Evolutionary conservation across 2,113 vertebrate species (phyloP).

Genomic region (Paramisgurnus dabryanus): DNA sequence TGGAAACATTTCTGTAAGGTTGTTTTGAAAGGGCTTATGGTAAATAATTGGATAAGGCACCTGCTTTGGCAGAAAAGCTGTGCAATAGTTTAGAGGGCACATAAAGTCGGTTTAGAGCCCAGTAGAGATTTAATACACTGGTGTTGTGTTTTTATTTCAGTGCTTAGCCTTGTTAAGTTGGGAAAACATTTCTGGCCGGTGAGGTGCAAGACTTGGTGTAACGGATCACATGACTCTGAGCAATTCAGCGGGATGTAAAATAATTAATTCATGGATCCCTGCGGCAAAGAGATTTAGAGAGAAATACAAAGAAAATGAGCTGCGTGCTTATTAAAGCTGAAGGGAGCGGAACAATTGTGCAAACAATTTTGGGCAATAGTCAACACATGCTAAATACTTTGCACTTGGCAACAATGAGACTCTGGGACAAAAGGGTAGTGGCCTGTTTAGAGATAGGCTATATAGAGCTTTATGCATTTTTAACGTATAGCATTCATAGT

Average conservation of each 20-base stretch:
- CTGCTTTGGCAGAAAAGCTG: conserved; percentile 27
- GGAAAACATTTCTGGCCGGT: conserved; percentile 14
- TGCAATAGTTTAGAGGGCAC: neutral
- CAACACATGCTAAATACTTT: conserved; percentile 11
- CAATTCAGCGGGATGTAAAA: conserved; percentile 18
- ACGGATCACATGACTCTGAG: conserved; percentile 8
- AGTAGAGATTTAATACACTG: conserved; percentile 14
- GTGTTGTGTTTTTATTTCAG: neutral
- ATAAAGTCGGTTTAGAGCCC: conserved; percentile 17
- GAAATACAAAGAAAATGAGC: conserved; percentile 29
- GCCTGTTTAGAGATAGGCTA: no score
- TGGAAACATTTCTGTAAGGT: neutral
- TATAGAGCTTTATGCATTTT: no score
- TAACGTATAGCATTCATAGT: no score
- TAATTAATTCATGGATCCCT: conserved; percentile 22
- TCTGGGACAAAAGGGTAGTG: conserved; percentile 8
- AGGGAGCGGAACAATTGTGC: conserved; percentile 1
- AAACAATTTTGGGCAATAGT: conserved; percentile 25
- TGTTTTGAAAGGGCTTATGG: neutral
- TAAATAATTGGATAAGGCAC: conserved; percentile 17
- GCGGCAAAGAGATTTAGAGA: conserved; percentile 16
- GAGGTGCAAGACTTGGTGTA: conserved; percentile 11
- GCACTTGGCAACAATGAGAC: neutral
- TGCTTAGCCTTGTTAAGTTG: conserved; percentile 30
- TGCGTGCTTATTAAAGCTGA: conserved; percentile 32